Evolutionary conservation across 2,888 invertebrate genomes (phyloP).

Genomic region (Drosophila helvetica): DNA sequence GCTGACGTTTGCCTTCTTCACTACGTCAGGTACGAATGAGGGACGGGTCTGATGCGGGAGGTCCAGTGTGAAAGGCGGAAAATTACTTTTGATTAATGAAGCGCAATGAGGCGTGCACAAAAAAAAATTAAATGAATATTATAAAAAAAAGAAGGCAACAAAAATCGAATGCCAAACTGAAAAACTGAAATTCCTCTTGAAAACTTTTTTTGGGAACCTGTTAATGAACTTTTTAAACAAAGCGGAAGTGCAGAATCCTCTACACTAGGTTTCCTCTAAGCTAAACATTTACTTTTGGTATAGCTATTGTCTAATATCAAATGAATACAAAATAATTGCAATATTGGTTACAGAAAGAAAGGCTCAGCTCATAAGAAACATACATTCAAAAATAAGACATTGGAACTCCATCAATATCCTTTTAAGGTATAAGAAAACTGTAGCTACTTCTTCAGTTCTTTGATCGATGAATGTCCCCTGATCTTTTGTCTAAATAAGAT

Average conservation of each 20-base stretch:
- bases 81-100: slow-evolving; percentile 80
- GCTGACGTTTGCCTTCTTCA: slow-evolving; percentile 68
- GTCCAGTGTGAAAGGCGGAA: slow-evolving; percentile 48
- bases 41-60: slow-evolving; percentile 8
- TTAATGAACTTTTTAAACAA: background rate
- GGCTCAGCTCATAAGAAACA: too few relatives aligned
- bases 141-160: slow-evolving; percentile 39
- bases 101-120: slow-evolving; percentile 58
- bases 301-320: too few relatives aligned
- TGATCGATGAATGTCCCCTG: too few relatives aligned
- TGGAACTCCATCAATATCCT: too few relatives aligned
- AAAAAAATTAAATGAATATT: slow-evolving; percentile 37
- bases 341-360: too few relatives aligned
- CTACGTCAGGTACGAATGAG: slow-evolving; percentile 52
- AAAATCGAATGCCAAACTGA: slow-evolving; percentile 16
- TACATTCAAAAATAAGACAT: too few relatives aligned
- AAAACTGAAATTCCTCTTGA: slow-evolving; percentile 35
- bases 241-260: background rate
- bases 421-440: too few relatives aligned
- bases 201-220: background rate
- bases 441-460: too few relatives aligned
- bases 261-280: too few relatives aligned
- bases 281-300: too few relatives aligned
- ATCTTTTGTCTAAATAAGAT: too few relatives aligned
- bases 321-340: too few relatives aligned